Evolutionary conservation across 2,888 invertebrate species (phyloP).

Genomic region (Chymomyza amoena): DNA sequence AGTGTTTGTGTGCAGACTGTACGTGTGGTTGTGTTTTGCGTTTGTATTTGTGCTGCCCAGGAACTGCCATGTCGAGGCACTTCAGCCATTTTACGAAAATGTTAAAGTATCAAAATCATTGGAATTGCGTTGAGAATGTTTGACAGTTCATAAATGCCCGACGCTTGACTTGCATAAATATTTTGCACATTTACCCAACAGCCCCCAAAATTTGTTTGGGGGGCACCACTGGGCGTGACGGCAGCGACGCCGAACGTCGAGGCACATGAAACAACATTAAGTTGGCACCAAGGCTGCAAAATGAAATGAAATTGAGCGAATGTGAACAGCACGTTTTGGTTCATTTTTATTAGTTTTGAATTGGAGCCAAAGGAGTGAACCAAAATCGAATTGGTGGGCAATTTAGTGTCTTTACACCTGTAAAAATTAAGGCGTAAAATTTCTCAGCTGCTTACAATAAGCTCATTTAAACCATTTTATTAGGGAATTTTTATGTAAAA

Average conservation of each 20-base stretch:
- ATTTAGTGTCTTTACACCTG: too few species aligned
- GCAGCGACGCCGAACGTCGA: neutral
- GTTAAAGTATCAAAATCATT: conserved; percentile 76
- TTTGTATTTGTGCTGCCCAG: conserved; percentile 11
- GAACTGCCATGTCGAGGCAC: conserved; percentile 19
- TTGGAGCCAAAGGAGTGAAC: neutral
- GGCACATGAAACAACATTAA: too few species aligned
- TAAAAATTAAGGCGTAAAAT: too few species aligned
- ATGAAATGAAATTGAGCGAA: neutral
- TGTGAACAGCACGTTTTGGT: too few species aligned
- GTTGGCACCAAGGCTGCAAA: neutral
- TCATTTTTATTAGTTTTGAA: neutral
- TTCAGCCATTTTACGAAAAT: conserved; percentile 73
- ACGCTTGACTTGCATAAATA: conserved; percentile 75
- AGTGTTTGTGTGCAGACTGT: conserved; percentile 29
- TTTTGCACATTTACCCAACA: conserved; percentile 56
- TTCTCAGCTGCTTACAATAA: too few species aligned
- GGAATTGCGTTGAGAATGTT: conserved; percentile 75
- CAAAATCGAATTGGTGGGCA: too few species aligned
- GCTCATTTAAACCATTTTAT: too few species aligned
- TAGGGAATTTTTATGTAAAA: too few species aligned
- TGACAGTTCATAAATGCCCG: conserved; percentile 75
- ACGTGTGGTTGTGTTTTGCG: conserved; percentile 17
- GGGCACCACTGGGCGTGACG: neutral
- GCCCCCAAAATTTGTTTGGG: neutral